Conservation (phyloP, 2,113 vertebrate species). For the Pavo muticus region DNA sequence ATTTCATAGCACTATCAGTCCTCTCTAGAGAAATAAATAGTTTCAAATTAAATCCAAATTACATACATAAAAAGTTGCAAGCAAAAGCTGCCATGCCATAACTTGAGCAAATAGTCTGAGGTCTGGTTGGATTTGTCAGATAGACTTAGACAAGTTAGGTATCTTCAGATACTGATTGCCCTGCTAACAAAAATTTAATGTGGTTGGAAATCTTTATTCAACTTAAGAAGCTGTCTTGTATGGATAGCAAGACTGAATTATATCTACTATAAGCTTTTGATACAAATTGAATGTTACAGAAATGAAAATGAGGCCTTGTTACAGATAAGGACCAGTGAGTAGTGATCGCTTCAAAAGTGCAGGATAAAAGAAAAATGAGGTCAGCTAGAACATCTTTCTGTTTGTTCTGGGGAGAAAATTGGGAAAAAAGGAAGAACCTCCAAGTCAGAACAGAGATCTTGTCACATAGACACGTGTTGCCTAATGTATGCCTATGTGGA, state of each 20-base stretch:
- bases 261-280: not conserved
- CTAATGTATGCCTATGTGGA: not conserved
- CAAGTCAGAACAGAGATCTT: not conserved
- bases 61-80: not conserved
- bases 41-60: not conserved
- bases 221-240: not conserved
- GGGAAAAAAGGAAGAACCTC: not conserved
- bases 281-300: not conserved
- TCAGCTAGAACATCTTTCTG: not conserved
- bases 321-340: rapidly evolving
- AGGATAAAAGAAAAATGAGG: not conserved
- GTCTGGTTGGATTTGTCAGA: not conserved
- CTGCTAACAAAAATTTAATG: not conserved
- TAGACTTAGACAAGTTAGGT: not conserved
- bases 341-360: not conserved
- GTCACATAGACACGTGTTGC: not conserved
- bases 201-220: not conserved
- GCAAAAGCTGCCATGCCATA: not conserved
- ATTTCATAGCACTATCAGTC: not conserved
- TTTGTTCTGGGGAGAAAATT: not conserved
- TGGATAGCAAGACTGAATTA: not conserved
- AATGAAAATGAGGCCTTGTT: not conserved
- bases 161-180: not conserved
- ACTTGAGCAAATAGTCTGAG: not conserved
- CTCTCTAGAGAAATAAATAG: not conserved